phyloP scores from a whole-genome alignment of 2,797 vertebrate genomes.

The Enteromius viviparus region DNA sequence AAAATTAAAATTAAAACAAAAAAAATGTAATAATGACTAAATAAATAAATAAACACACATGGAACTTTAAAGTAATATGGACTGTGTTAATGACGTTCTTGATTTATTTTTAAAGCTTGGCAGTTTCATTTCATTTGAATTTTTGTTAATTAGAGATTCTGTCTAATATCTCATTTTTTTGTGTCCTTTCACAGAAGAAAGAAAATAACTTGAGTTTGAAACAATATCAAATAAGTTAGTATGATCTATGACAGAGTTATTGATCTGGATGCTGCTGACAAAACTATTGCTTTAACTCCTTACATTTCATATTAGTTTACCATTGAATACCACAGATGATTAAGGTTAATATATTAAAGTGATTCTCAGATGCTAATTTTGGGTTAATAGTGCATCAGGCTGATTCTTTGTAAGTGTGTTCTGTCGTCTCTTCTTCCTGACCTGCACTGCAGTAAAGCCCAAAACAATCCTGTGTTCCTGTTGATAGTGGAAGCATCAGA shows the following conservation, averaged over 20 bases:
- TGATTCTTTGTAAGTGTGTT: neutral
- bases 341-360: neutral
- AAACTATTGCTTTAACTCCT: neutral
- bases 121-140: neutral
- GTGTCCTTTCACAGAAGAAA: neutral
- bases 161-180: neutral
- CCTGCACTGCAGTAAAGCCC: slow-evolving; percentile 85
- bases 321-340: neutral
- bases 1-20: neutral
- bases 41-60: neutral
- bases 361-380: neutral
- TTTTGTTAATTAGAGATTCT: neutral
- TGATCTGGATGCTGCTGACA: neutral
- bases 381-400: neutral
- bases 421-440: slow-evolving; percentile 41
- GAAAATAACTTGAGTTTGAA: neutral
- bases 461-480: slow-evolving; percentile 83
- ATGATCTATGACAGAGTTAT: neutral
- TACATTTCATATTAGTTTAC: neutral
- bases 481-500: slow-evolving; percentile 82
- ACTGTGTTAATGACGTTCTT: neutral
- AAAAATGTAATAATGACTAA: neutral
- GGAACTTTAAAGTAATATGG: neutral
- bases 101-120: neutral
- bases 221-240: neutral